Evolutionary conservation across 1,140 invertebrate genomes (phyloP).

Genomic region (Drosophila paulistorum): DNA sequence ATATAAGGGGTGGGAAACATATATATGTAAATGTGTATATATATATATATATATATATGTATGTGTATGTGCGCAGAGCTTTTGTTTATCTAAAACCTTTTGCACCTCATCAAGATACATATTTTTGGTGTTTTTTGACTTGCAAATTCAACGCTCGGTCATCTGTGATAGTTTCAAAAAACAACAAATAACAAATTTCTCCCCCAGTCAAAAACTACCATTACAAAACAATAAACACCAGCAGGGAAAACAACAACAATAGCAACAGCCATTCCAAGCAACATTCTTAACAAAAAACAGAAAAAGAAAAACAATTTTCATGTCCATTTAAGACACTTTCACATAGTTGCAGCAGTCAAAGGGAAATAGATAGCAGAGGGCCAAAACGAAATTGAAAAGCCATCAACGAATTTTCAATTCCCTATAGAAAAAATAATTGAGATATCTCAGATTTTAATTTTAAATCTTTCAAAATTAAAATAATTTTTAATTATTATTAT

Average conservation of each 20-base stretch:
- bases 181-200: background rate
- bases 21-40: background rate
- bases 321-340: conserved; percentile 53
- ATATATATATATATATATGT: background rate
- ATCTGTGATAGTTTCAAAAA: conserved; percentile 31
- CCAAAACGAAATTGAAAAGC: background rate
- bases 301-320: conserved; percentile 50
- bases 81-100: conserved; percentile 6
- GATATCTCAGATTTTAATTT: no score
- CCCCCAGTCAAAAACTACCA: conserved; percentile 42
- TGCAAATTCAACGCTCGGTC: conserved; percentile 11
- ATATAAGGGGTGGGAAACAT: background rate
- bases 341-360: conserved; percentile 16
- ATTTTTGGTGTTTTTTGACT: background rate
- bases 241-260: background rate
- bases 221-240: conserved; percentile 57
- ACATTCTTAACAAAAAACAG: conserved; percentile 52
- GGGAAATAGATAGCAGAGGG: background rate
- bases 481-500: no score
- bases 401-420: background rate
- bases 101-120: conserved; percentile 5
- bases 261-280: conserved; percentile 17
- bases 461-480: no score
- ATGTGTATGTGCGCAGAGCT: background rate
- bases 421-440: background rate